Base-by-base conservation (phyloP, 2,797 vertebrate species). In the Peromyscus attwateri region DNA sequence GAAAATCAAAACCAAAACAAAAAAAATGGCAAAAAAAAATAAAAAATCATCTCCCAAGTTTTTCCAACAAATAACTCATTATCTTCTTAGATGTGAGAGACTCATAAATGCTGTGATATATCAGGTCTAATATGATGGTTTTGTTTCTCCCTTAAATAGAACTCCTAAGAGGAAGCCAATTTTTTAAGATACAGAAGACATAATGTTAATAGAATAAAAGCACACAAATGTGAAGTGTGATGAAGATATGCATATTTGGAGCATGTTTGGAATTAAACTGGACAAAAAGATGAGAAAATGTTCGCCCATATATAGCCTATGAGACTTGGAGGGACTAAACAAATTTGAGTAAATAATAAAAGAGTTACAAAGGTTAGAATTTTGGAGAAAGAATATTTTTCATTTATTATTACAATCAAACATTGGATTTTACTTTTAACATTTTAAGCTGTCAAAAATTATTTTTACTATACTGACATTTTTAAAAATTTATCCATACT, bases 361-460 rank as follows among this genome's bases (percentile, higher is more conserved):
- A 87, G 4, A 49, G 4, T 2, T 21, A 68, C 12, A 82, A 75
- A 60, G 1, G 27, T 49, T 27, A 17, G 23, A 89, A 5, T 87
- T 81, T 68, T 81, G 9, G 29, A 84, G 23, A 80, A 4, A 77
- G 0, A 64, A 43, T 64, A 6, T 27, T n/a, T 62, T 55, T 31
- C 62, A 57, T 8, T 37, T 60, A 57, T 81, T 60, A 83, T 75
- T 70, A 64, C 16, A 57, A 66, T 89, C 2, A 92, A 68, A 70
- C 25, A 31, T 34, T 64, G 5, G n/a, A 70, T 68, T 79, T 73
- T 95, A 49, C 2, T 89, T 82, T 64, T 21, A 49, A 91, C 0
- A 64, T 46, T 57, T 14, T 76, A 95, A 71, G 14, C 46, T 43
- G 19, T 88, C 25, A 91, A 83, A 87, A 92, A 92, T 62, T 87